Percentiles rank a stretch among this genome's conserved stretches.
These are phyloP conservation scores for Thereva unica DNA, from an alignment of 2,888 invertebrate genomes.

Conservation along the genomic window DNA sequence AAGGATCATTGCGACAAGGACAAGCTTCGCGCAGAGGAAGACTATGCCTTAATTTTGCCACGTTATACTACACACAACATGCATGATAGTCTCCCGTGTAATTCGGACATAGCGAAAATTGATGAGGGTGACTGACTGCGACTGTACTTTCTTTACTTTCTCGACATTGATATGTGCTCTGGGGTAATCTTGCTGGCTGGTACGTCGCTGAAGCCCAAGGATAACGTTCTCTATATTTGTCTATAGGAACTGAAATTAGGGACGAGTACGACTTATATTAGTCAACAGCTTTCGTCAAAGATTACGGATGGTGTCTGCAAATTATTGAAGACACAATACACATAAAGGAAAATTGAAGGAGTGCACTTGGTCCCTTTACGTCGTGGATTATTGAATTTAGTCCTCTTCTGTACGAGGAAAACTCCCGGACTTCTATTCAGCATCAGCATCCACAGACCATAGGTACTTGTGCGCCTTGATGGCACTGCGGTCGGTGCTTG, in stretches of 20 bases:
- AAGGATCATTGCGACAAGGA: conserved; percentile 30
- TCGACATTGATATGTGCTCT: conserved; percentile 15
- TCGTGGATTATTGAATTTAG: conserved; percentile 41
- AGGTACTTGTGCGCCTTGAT: conserved; percentile 7
- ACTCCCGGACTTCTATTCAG: conserved; percentile 3
- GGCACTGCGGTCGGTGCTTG: conserved; percentile 30
- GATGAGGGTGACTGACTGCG: conserved; percentile 38
- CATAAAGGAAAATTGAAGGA: conserved; percentile 13
- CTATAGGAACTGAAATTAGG: conserved; percentile 8
- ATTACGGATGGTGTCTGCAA: conserved; percentile 28
- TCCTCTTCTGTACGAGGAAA: conserved; percentile 14
- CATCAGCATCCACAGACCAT: conserved; percentile 25
- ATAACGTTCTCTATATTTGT: conserved; percentile 20
- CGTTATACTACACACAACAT: conserved; percentile 13
- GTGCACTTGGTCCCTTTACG: conserved; percentile 23
- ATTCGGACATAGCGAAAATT: conserved; percentile 41
- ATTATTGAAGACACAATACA: conserved; percentile 22
- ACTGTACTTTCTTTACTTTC: conserved; percentile 33
- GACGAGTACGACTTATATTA: conserved; percentile 9
- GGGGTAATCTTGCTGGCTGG: conserved; percentile 9
- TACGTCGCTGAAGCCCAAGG: background rate
- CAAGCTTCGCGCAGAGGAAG: conserved; percentile 5
- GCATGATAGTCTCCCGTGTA: conserved; percentile 30
- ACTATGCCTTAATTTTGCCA: conserved; percentile 28
- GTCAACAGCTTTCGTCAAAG: conserved; percentile 27